Base-by-base conservation (phyloP, 1,140 invertebrate genomes). In the Hyles vespertilio region DNA sequence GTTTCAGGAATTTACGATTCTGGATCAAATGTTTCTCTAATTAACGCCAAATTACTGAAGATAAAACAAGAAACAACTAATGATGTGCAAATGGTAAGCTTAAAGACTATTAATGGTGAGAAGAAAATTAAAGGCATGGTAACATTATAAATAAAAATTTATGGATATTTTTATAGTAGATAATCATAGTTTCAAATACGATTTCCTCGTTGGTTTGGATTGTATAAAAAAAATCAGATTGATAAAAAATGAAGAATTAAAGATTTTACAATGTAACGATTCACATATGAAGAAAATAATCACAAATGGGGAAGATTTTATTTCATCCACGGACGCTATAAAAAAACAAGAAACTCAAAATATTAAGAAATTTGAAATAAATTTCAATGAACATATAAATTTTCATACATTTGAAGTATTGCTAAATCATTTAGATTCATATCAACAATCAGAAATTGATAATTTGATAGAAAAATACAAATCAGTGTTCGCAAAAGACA, bases 11-110 rank as follows among this genome's bases (percentile, higher is more conserved):
- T 70, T 56, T 70, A 73, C 68, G 68, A 68, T 61, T 68, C 61
- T 2, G 68, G 65, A 40, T 68, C 62, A 56, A 67, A 70, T 57
- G 59, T 68, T 6, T 63, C 68, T 32, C 66, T 70, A 49, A 80
- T 74, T 36, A 67, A 70, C 49, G 51, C 61, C 50, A 67, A 56
- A 56, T 57, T 70, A 58, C 44, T 61, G 45, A 57, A 58, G 7
- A 63, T 54, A 56, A 3, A 58, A 43, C 50, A 57, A 63, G 50
- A 56, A 63, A 9, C 44, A 52, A 11, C 10, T 36, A 46, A 36
- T 47, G 44, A 52, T 32, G 50, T 46, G 46, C 10, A 60, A 32
- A 60, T 10, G 5, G 32, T 52, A 48, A 51, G 58, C 32, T 67
- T 56, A 46, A 67, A 56, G 12, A 64, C 49, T 51, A 51, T 51